A percentile compares a stretch with the other conserved stretches of the same genome.
phyloP scores from a whole-genome alignment of 1,140 invertebrate species.

The Dryas iulia region DNA sequence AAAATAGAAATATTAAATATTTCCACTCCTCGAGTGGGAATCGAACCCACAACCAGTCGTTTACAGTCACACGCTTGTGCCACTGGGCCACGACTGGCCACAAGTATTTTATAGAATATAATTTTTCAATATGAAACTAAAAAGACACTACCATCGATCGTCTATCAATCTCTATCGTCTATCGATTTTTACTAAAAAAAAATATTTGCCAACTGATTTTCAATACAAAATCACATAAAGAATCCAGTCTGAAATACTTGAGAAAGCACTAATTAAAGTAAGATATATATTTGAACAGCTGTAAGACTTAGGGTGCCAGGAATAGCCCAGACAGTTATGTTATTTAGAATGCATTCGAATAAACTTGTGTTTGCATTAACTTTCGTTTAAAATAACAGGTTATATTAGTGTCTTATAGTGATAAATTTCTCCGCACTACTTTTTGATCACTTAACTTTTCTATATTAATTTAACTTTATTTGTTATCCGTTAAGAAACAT shows the following conservation, averaged over 20 bases:
- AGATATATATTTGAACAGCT: constrained; percentile 30
- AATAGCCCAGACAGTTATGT: constrained; percentile 16
- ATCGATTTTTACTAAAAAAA: not conserved
- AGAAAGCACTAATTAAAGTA: constrained; percentile 13
- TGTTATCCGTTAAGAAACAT: no score
- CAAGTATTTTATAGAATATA: no score
- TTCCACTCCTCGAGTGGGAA: no score
- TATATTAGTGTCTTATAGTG: not conserved
- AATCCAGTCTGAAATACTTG: not conserved
- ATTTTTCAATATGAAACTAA: no score
- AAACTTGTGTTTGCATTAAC: not conserved
- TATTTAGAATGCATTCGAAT: constrained; percentile 5
- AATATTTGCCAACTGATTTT: no score
- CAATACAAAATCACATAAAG: not conserved
- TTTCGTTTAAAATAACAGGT: not conserved
- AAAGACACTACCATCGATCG: no score
- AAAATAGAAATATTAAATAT: no score
- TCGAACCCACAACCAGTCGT: no score
- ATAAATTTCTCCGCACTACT: not conserved
- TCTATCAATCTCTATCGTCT: no score
- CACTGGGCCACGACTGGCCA: no score
- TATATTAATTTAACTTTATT: no score
- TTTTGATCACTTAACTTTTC: not conserved
- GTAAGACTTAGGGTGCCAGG: constrained; percentile 14
- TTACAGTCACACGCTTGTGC: no score